Conservation (phyloP, 2,113 vertebrate genomes). For the Cynoglossus semilaevis region DNA sequence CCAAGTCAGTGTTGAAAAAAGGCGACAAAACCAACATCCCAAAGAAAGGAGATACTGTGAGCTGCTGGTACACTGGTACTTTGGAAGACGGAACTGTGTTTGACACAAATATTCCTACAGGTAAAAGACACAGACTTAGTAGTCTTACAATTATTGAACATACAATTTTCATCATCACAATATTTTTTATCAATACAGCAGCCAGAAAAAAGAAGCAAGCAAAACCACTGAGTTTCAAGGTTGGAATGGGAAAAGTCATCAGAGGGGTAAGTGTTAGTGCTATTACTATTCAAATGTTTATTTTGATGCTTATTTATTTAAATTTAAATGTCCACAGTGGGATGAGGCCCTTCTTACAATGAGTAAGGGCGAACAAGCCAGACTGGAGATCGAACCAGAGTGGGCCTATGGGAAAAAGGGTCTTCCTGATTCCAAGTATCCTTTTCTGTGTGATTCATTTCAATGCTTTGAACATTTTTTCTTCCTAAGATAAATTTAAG, state of each 20-base stretch:
- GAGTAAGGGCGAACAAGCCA: conserved; percentile 95
- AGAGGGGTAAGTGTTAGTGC: conserved; percentile 83
- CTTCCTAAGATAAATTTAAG: not conserved
- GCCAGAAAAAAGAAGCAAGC: conserved; percentile 92
- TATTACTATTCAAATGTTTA: not conserved
- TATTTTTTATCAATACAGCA: conserved; percentile 67
- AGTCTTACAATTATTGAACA: no score
- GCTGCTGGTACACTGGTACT: conserved; percentile 95
- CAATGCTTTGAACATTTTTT: not conserved
- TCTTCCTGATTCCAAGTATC: conserved; percentile 95
- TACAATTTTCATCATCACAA: not conserved
- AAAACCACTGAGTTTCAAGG: conserved; percentile 94
- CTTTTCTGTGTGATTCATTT: conserved; percentile 62
- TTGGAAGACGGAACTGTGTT: conserved; percentile 95
- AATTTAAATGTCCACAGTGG: conserved; percentile 90
- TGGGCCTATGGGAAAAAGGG: conserved; percentile 97
- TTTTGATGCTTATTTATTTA: no score
- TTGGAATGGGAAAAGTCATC: conserved; percentile 92
- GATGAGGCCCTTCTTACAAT: conserved; percentile 92
- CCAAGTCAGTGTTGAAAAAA: conserved; percentile 88
- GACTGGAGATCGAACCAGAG: conserved; percentile 92
- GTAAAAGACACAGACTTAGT: conserved; percentile 63
- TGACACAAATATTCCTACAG: conserved; percentile 88
- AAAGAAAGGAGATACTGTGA: conserved; percentile 90
- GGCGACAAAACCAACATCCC: conserved; percentile 95